Percentiles rank a stretch among this genome's conserved stretches.
Conservation (phyloP, 2,797 vertebrate species). For the Falco cherrug region DNA sequence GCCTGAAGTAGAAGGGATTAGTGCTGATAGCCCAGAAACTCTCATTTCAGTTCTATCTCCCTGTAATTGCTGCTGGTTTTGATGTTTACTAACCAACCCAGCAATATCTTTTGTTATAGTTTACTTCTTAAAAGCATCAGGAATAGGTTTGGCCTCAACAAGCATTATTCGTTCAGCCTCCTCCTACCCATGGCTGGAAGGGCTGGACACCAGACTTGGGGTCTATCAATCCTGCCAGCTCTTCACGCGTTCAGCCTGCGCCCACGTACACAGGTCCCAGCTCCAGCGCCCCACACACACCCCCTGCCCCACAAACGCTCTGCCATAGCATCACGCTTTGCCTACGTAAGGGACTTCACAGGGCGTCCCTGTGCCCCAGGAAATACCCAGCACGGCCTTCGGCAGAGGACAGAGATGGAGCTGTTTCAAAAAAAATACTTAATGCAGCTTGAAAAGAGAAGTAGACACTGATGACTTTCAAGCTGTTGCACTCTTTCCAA, state of each 20-base stretch:
- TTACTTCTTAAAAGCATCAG: not conserved
- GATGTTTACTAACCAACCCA: not conserved
- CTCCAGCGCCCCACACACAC: no score
- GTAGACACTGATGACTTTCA: not conserved
- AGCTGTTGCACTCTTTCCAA: not conserved
- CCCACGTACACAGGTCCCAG: fast-evolving
- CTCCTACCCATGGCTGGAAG: not conserved
- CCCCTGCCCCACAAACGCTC: not conserved
- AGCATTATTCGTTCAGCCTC: not conserved
- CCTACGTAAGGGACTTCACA: slow-evolving; percentile 73
- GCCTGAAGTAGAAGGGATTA: not conserved
- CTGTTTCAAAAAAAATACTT: not conserved
- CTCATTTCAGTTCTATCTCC: not conserved
- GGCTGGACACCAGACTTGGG: not conserved
- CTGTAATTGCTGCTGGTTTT: not conserved
- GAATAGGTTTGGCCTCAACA: not conserved
- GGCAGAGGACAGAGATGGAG: not conserved
- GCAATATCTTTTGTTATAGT: not conserved
- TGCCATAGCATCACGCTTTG: not conserved
- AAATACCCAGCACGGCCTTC: not conserved
- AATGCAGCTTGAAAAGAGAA: not conserved
- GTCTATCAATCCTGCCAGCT: no score
- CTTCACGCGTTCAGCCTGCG: fast-evolving
- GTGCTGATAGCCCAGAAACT: not conserved
- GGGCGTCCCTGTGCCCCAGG: slow-evolving; percentile 49